Evolutionary conservation across 1,140 invertebrate species (phyloP).

Genomic region (Spodoptera litura): DNA sequence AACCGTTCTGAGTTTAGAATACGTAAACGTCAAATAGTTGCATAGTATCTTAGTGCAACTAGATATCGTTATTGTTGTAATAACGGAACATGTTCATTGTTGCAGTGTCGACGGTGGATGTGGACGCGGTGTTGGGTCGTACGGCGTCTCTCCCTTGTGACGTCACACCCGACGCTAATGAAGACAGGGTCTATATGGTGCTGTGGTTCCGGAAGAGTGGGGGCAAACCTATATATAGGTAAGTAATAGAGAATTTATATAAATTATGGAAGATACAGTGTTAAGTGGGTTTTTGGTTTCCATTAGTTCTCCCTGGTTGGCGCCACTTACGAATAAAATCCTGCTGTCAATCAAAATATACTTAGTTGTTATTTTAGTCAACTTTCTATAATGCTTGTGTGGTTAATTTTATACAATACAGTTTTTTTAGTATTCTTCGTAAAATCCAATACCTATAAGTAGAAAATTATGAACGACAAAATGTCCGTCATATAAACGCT

Average conservation of each 20-base stretch:
- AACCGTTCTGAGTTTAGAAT: neutral
- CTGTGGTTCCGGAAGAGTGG: constrained; percentile 93
- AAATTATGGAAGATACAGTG: neutral
- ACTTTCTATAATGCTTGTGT: no score
- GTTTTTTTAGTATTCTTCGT: no score
- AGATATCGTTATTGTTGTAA: constrained; percentile 15
- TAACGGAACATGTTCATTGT: constrained; percentile 55
- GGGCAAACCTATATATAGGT: constrained; percentile 96
- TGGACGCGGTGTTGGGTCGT: constrained; percentile 93
- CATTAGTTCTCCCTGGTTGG: no score
- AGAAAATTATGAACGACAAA: no score
- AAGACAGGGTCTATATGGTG: constrained; percentile 96
- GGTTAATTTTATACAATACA: no score
- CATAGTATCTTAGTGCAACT: neutral
- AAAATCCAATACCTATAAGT: no score
- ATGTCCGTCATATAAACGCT: no score
- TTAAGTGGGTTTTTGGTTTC: neutral
- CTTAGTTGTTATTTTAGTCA: no score
- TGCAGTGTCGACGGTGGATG: constrained; percentile 85
- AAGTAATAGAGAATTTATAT: neutral
- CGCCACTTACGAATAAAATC: no score
- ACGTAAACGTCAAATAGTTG: neutral
- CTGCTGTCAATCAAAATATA: no score
- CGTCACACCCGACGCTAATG: constrained; percentile 91
- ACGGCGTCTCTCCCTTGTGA: constrained; percentile 94